A percentile compares a stretch with the other conserved stretches of the same genome.
Evolutionary conservation across 2,797 vertebrate species (phyloP).

Genomic region (Rhinella marina): DNA sequence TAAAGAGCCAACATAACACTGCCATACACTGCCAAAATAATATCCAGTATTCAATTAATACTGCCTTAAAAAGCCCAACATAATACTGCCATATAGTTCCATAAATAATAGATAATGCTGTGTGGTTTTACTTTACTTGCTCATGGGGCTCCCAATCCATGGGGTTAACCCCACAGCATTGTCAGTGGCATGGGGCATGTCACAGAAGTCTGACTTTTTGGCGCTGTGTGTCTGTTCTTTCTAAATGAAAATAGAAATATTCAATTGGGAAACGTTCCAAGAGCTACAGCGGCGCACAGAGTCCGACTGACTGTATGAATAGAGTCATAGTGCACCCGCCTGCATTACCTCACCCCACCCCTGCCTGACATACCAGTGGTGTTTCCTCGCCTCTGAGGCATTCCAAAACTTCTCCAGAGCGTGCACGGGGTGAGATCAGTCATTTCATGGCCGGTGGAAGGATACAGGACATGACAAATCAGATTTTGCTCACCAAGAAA

Average conservation of each 20-base stretch:
- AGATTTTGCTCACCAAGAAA: not conserved
- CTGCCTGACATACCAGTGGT: not conserved
- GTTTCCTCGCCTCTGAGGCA: not conserved
- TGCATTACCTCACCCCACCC: slow-evolving; percentile 23
- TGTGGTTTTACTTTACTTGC: too few species aligned
- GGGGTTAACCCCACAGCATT: not conserved
- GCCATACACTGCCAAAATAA: too few species aligned
- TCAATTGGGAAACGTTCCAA: not conserved
- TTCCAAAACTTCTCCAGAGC: not conserved
- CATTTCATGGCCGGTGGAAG: not conserved
- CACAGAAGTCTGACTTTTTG: not conserved
- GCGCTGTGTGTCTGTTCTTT: not conserved
- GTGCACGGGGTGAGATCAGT: not conserved
- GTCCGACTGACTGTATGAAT: slow-evolving; percentile 23
- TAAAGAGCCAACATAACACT: too few species aligned
- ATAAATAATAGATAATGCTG: not conserved
- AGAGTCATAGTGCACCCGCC: not conserved
- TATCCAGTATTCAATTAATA: too few species aligned
- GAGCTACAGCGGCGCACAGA: not conserved
- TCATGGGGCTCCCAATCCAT: too few species aligned
- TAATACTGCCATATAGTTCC: not conserved
- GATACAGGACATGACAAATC: not conserved
- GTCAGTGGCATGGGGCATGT: not conserved
- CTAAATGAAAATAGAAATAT: not conserved
- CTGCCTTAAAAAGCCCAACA: too few species aligned